Evolutionary conservation across 2,888 invertebrate species (phyloP).

Genomic region (Eupithecia abbreviata): DNA sequence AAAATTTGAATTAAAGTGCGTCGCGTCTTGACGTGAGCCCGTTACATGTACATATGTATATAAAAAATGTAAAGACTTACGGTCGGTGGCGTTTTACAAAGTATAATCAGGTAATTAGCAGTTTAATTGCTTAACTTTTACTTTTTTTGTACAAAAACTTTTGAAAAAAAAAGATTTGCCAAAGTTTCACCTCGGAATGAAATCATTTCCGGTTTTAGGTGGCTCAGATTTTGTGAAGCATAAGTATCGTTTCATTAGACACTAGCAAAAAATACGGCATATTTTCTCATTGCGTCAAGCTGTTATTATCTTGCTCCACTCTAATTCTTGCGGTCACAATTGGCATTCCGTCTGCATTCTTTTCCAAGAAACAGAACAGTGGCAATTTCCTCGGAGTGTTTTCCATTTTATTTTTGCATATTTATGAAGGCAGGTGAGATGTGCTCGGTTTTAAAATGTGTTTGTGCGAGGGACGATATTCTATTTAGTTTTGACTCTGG

Average conservation of each 20-base stretch:
- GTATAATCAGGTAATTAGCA: too few relatives aligned
- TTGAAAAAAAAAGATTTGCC: too few relatives aligned
- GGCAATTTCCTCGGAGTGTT: constrained; percentile 37
- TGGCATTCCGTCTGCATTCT: constrained; percentile 51
- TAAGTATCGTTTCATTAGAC: neutral
- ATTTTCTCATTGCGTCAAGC: neutral
- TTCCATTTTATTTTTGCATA: constrained; percentile 33
- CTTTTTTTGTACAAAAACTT: too few relatives aligned
- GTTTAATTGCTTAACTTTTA: too few relatives aligned
- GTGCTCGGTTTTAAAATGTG: constrained; percentile 17
- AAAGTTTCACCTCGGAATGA: too few relatives aligned
- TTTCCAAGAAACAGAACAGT: constrained; percentile 35
- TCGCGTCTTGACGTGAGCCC: too few relatives aligned
- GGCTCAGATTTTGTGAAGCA: too few relatives aligned
- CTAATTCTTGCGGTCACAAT: constrained; percentile 50
- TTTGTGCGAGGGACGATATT: neutral
- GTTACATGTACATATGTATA: too few relatives aligned
- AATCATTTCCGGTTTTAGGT: too few relatives aligned
- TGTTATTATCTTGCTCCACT: constrained; percentile 52
- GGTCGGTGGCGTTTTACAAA: too few relatives aligned
- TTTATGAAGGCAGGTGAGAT: constrained; percentile 37
- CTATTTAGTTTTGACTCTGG: neutral
- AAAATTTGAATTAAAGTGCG: too few relatives aligned
- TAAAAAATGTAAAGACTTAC: too few relatives aligned
- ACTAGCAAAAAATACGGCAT: neutral